Evolutionary conservation across 2,113 vertebrate species (phyloP).

Genomic region (Trematocara unimaculatum): DNA sequence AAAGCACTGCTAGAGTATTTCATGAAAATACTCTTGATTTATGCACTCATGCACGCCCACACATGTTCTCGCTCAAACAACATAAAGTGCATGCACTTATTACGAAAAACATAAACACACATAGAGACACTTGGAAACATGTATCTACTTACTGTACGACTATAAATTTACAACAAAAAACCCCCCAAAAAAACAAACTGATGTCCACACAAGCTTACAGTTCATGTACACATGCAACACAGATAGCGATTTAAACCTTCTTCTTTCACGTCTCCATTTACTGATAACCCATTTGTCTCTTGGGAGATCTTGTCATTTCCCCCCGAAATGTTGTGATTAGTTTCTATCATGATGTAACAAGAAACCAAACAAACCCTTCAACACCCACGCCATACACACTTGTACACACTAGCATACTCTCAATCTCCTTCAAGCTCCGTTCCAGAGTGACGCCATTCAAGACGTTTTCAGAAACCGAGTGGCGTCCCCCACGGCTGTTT

Average conservation of each 20-base stretch:
- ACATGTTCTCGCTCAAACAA: not conserved
- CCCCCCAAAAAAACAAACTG: fast-evolving
- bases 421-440: not conserved
- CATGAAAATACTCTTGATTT: not conserved
- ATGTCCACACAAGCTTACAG: not conserved
- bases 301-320: not conserved
- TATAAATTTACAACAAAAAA: not conserved
- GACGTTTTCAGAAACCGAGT: constrained; percentile 19
- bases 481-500: not conserved
- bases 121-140: not conserved
- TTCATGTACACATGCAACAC: not conserved
- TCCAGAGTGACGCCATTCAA: constrained; percentile 16
- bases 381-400: not conserved
- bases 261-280: constrained; percentile 1
- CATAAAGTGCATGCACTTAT: not conserved
- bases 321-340: constrained; percentile 18
- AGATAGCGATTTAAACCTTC: not conserved
- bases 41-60: not conserved
- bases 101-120: not conserved
- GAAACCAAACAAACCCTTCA: constrained; percentile 18
- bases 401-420: not conserved
- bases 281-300: constrained; percentile 13
- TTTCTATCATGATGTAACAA: constrained; percentile 30
- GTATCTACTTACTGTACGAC: not conserved
- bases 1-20: not conserved